Evolutionary conservation across 1,140 invertebrate genomes (phyloP).

Genomic region (Spodoptera frugiperda): DNA sequence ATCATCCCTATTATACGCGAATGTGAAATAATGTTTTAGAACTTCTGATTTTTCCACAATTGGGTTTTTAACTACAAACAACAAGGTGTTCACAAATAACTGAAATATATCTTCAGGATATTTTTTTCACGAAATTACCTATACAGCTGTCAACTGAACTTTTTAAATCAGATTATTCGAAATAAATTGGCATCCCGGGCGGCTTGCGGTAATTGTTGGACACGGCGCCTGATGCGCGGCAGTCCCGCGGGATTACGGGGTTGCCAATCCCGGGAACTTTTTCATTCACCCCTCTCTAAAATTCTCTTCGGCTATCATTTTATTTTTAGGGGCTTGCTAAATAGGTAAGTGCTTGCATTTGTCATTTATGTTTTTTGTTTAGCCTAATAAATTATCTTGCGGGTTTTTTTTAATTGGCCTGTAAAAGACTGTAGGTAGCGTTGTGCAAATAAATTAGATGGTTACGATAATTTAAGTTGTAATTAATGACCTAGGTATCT

Average conservation of each 20-base stretch:
- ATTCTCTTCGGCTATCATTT: background rate
- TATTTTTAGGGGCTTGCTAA: background rate
- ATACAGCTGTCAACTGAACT: background rate
- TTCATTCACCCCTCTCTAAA: constrained; percentile 15
- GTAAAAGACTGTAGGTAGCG: too few species aligned
- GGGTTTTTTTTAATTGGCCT: too few species aligned
- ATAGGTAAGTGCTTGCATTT: background rate
- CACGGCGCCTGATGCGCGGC: constrained; percentile 19
- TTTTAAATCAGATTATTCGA: constrained; percentile 26
- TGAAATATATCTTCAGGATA: too few species aligned
- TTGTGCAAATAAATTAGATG: too few species aligned
- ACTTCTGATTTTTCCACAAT: too few species aligned
- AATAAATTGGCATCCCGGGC: background rate
- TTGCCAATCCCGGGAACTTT: constrained; percentile 5
- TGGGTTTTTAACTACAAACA: too few species aligned
- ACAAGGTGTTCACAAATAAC: too few species aligned
- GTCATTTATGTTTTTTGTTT: too few species aligned
- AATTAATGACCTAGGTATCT: too few species aligned
- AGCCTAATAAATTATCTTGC: too few species aligned
- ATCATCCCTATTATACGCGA: too few species aligned
- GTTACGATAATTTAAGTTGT: too few species aligned
- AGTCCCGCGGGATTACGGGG: constrained; percentile 20
- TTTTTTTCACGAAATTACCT: background rate
- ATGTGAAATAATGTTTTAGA: background rate
- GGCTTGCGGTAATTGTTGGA: constrained; percentile 38